Base-by-base conservation (phyloP, 1,140 invertebrate genomes). In the Idris sp. region DNA sequence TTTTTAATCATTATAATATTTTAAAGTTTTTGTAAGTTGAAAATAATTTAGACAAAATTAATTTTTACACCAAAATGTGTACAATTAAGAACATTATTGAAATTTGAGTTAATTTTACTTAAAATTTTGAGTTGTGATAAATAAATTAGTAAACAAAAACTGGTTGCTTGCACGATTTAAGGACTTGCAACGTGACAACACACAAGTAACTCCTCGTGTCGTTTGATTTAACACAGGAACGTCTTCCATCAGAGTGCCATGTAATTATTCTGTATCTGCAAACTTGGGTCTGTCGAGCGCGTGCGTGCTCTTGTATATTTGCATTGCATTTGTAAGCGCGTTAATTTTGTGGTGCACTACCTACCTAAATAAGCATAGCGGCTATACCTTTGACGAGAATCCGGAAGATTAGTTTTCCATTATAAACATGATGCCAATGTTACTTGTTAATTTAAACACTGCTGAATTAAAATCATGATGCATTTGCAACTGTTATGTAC, bases 181-280 rank as follows among this genome's bases (percentile, higher is more conserved):
- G 28, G 5, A 30, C 9, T n/a, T n/a, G 26, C 31, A 43, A 59
- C 36, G 48, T 62, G 74, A 67, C 62, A 36, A 59, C 54, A 51
- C 36, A 62, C 28, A 49, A 36, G 65, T 68, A 79, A 78, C n/a
- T n/a, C 65, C 59, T 74, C 69, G 69, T 78, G 61, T 46, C 65
- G 49, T 71, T 58, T 69, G 78, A 79, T 78, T 78, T 73, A 78
- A 64, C 69, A 49, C 44, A 26, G 48, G 69, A 78, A 67, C 69
- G 73, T 68, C 76, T 76, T 73, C 62, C 73, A 61, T 44, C 68
- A 43, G 49, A 68, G 76, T 46, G 46, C 54, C 61, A 61, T 72
- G 67, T 76, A 79, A 79, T 79, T 79, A 79, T 78, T 76, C 69
- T 54, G 48, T 40, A 59, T 72, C 53, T 58, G 30, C 51, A 68